Evolutionary conservation across 2,888 invertebrate genomes (phyloP).

Genomic region (Hymenopus coronatus): DNA sequence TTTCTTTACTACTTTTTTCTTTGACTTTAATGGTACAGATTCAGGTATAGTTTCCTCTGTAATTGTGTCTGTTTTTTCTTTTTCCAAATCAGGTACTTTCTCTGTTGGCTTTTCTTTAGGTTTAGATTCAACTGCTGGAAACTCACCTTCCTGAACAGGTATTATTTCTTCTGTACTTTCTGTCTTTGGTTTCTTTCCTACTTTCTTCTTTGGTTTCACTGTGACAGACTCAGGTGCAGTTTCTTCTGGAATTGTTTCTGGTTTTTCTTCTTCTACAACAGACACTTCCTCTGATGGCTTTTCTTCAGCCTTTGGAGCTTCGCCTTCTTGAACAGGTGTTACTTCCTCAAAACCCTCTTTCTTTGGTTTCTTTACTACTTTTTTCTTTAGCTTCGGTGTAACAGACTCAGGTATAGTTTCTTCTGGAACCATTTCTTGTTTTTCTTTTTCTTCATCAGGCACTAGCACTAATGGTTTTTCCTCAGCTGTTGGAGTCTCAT

Average conservation of each 20-base stretch:
- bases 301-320: neutral
- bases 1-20: slow-evolving; percentile 35
- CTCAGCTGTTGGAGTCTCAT: neutral
- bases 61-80: slow-evolving; percentile 9
- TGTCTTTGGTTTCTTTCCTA: slow-evolving; percentile 32
- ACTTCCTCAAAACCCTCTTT: slow-evolving; percentile 18
- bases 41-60: neutral
- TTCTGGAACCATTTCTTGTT: slow-evolving; percentile 1
- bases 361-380: slow-evolving; percentile 36
- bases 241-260: slow-evolving; percentile 12
- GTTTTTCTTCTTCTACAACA: slow-evolving; percentile 26
- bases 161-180: slow-evolving; percentile 8
- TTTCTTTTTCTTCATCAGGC: slow-evolving; percentile 25
- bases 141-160: neutral
- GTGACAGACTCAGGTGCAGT: neutral
- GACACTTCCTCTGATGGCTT: slow-evolving; percentile 27
- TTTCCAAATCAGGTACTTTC: slow-evolving; percentile 26
- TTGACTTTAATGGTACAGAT: neutral
- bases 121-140: neutral
- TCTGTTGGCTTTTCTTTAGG: slow-evolving; percentile 20
- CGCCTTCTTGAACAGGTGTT: neutral
- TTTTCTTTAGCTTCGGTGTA: neutral
- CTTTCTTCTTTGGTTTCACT: slow-evolving; percentile 9
- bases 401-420: neutral
- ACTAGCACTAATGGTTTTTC: neutral